Percentiles rank a stretch among this genome's conserved stretches.
These are phyloP conservation scores for Pseudomyrmex sp. DNA, from an alignment of 1,140 invertebrate genomes.

Conservation along the genomic window DNA sequence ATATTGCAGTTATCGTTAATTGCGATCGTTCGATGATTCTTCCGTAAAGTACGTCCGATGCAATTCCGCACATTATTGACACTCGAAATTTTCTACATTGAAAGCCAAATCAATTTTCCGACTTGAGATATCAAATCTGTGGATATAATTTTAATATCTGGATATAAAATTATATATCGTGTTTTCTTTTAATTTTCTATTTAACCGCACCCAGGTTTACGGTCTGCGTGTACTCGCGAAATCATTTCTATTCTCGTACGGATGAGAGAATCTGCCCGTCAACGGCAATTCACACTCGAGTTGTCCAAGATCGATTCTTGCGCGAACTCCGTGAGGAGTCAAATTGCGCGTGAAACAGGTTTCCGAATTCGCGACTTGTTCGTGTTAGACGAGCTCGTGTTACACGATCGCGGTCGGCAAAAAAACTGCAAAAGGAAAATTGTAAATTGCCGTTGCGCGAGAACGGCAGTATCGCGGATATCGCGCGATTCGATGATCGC, in stretches of 20 bases:
- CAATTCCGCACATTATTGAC: not conserved
- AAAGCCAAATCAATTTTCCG: not conserved
- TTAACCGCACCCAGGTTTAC: not conserved
- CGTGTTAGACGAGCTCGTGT: not conserved
- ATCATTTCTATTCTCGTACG: slow-evolving; percentile 62
- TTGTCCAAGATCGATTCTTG: slow-evolving; percentile 16
- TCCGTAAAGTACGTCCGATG: not conserved
- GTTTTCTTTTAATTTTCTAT: slow-evolving; percentile 43
- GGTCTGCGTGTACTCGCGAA: slow-evolving; percentile 14
- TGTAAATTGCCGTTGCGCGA: not conserved
- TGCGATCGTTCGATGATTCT: not conserved
- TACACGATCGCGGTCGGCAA: not conserved
- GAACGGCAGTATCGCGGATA: slow-evolving; percentile 17
- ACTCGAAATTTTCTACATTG: not conserved
- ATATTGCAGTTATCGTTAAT: slow-evolving; percentile 22
- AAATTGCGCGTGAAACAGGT: slow-evolving; percentile 14
- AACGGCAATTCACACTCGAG: slow-evolving; percentile 21
- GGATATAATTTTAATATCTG: not conserved
- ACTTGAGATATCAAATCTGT: no score
- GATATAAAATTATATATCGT: slow-evolving; percentile 22
- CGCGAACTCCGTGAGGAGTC: slow-evolving; percentile 6
- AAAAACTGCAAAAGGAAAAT: slow-evolving; percentile 3
- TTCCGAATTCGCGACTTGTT: not conserved
- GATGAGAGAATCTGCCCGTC: slow-evolving; percentile 35
- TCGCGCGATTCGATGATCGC: slow-evolving; percentile 12